phyloP scores from a whole-genome alignment of 2,888 invertebrate genomes.

The Melanargia galathea region DNA sequence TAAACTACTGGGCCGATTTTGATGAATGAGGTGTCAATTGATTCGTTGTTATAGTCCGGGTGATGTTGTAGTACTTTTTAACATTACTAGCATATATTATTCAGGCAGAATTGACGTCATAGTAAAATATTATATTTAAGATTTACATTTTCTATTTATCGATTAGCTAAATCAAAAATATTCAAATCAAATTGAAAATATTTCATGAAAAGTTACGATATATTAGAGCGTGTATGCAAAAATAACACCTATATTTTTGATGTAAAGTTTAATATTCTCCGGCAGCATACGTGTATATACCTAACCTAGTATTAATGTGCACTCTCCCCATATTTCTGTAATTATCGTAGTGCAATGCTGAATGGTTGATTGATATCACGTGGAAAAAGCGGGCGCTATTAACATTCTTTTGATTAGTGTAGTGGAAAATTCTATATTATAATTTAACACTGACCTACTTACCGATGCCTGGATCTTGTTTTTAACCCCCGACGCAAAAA shows the following conservation, averaged over 20 bases:
- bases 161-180: background rate
- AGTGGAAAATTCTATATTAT: slow-evolving; percentile 30
- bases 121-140: no score
- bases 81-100: no score
- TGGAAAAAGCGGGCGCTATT: slow-evolving; percentile 26
- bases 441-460: slow-evolving; percentile 28
- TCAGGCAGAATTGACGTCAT: no score
- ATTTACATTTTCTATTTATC: no score
- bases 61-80: no score
- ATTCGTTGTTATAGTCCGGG: no score
- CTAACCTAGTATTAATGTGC: background rate
- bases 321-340: slow-evolving; percentile 24
- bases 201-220: slow-evolving; percentile 4
- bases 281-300: no score
- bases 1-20: no score
- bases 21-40: no score
- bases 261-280: background rate
- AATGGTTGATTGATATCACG: slow-evolving; percentile 39
- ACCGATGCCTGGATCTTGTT: background rate
- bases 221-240: background rate
- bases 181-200: background rate
- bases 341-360: slow-evolving; percentile 29
- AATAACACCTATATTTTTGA: background rate
- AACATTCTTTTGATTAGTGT: slow-evolving; percentile 36
- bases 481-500: no score